Percentiles rank a stretch among this genome's conserved stretches.
phyloP scores from a whole-genome alignment of 2,797 vertebrate genomes.

The Xiphorhynchus erythropygius region DNA sequence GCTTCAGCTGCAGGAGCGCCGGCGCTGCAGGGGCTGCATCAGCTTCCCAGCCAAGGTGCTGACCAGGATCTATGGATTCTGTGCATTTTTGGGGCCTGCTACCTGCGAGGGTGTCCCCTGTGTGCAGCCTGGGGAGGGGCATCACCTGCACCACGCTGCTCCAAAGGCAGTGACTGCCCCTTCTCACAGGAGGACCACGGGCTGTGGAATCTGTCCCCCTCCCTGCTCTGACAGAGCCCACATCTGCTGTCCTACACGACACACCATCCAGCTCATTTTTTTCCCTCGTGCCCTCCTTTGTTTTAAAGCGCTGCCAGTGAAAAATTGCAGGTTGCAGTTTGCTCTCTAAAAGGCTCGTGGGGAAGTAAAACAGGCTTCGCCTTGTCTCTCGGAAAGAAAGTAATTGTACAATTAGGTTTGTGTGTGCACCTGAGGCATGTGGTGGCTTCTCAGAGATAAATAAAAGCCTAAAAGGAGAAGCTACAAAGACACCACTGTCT shows the following conservation, averaged over 20 bases:
- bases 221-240: not conserved
- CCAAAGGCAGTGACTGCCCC: not conserved
- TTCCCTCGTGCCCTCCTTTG: not conserved
- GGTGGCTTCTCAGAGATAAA: constrained; percentile 22
- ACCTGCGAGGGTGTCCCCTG: not conserved
- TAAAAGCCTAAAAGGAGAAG: constrained; percentile 12
- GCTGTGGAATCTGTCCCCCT: constrained; percentile 22
- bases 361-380: not conserved
- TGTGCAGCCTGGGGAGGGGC: not conserved
- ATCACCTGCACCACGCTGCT: not conserved
- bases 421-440: constrained; percentile 21
- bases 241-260: constrained; percentile 40
- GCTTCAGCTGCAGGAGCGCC: not conserved
- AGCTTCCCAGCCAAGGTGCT: not conserved
- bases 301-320: constrained; percentile 38
- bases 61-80: constrained; percentile 28
- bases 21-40: not conserved
- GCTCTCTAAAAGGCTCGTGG: not conserved
- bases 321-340: constrained; percentile 23
- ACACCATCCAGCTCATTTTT: not conserved
- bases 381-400: not conserved
- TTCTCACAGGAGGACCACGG: not conserved
- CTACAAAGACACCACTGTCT: not conserved
- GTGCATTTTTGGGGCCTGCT: not conserved
- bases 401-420: constrained; percentile 3